These are phyloP conservation scores for Hemicentrotus pulcherrimus DNA, from an alignment of 35 echinoderm and acorn worm genomes.

Conservation along the genomic window DNA sequence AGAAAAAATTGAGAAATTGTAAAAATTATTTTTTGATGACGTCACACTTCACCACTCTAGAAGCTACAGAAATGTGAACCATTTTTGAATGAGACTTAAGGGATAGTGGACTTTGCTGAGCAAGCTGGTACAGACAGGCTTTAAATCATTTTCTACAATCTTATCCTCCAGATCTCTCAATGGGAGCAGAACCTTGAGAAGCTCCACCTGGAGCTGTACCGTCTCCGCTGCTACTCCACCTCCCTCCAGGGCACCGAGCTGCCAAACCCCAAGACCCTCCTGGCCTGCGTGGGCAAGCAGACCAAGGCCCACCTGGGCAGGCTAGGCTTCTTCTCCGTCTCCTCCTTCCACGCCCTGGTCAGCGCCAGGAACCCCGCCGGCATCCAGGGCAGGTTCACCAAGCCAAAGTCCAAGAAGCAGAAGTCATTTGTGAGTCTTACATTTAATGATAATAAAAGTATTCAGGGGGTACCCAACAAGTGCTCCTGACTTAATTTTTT, in stretches of 20 bases:
- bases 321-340: slow-evolving; percentile 95
- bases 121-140: too few relatives aligned
- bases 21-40: too few relatives aligned
- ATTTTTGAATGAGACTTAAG: too few relatives aligned
- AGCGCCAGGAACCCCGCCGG: slow-evolving; percentile 86
- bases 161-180: slow-evolving; percentile 70
- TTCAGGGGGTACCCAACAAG: too few relatives aligned
- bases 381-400: slow-evolving; percentile 86
- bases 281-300: slow-evolving; percentile 84
- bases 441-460: too few relatives aligned
- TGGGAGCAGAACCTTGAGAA: slow-evolving; percentile 97
- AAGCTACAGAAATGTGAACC: too few relatives aligned
- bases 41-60: too few relatives aligned
- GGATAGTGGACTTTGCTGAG: too few relatives aligned
- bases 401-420: slow-evolving; percentile 89
- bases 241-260: slow-evolving; percentile 98
- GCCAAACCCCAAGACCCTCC: slow-evolving; percentile 94
- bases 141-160: too few relatives aligned
- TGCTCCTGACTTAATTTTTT: too few relatives aligned
- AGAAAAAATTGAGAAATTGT: too few relatives aligned
- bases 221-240: slow-evolving; percentile 85
- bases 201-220: slow-evolving; percentile 92
- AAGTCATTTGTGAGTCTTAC: slow-evolving; percentile 68
- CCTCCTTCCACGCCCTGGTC: slow-evolving; percentile 94
- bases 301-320: slow-evolving; percentile 82